Base-by-base conservation (phyloP, 2,888 invertebrate species). In the Antheraea yamamai region DNA sequence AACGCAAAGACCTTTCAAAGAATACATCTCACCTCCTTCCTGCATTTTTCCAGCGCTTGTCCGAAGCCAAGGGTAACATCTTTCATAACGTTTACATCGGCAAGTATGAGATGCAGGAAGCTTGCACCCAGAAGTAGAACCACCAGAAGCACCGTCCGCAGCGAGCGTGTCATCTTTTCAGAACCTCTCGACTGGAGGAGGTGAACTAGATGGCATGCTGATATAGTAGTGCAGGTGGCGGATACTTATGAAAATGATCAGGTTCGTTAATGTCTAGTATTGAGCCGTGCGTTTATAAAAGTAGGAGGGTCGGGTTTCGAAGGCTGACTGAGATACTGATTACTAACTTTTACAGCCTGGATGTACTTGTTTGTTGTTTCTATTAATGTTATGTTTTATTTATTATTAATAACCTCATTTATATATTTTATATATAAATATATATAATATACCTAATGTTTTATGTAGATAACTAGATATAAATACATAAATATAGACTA, bases 1-100 rank as follows among this genome's bases (percentile, higher is more conserved):
- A 55, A 55, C 55, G 7, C n/a, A 55, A 55, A 6, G 23, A 23
- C 8, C 12, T 61, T 23, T 2, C n/a, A n/a, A 61, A 12, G 7
- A 61, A 23, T 61, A 61, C 10, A 72, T 58, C 83, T 81, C 77
- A 94, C 94, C 87, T 93, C 91, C 75, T 90, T 89, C 30, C 94
- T 84, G 81, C 95, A 95, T 76, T 87, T 86, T 35, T 93, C 84
- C 12, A 95, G 84, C 72, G 94, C 95, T 81, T 94, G 87, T 2
- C 95, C 95, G 78, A 94, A 95, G 14, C 95, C 95, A 2, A 95
- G 87, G 0, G 95, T 95, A 78, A 95, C 90, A 74, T 94, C 93
- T 78, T 92, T 94, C 92, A 95, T 89, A 80, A 95, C 87, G 30
- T 83, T 84, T 51, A 87, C 85, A 76, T 85, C 86, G 3, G 84